Conservation (phyloP, 2,797 vertebrate genomes). For the Gymnodraco acuticeps region DNA sequence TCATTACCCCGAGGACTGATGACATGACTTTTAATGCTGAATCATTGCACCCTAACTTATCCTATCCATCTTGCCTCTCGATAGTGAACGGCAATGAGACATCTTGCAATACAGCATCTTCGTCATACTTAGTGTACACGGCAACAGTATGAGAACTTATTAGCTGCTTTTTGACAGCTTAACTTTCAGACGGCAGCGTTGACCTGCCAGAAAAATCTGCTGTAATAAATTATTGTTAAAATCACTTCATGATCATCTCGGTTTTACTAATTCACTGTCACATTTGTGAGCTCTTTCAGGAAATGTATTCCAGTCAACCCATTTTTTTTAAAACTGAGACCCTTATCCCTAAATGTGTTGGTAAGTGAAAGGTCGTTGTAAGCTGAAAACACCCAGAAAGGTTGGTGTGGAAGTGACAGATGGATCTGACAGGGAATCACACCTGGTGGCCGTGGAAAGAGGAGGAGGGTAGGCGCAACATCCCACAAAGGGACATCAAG, state of each 20-base stretch:
- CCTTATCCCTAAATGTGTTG: slow-evolving; percentile 11
- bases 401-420: slow-evolving; percentile 51
- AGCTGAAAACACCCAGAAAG: slow-evolving; percentile 40
- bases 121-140: slow-evolving; percentile 35
- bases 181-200: not conserved
- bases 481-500: slow-evolving; percentile 38
- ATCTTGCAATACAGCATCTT: slow-evolving; percentile 33
- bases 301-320: not conserved
- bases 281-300: slow-evolving; percentile 12
- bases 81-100: slow-evolving; percentile 22
- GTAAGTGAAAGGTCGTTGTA: slow-evolving; percentile 27
- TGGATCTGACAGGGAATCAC: slow-evolving; percentile 64
- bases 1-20: slow-evolving; percentile 84
- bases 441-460: slow-evolving; percentile 20
- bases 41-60: slow-evolving; percentile 71
- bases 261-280: not conserved
- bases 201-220: not conserved
- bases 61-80: slow-evolving; percentile 58
- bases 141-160: slow-evolving; percentile 21
- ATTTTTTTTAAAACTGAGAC: slow-evolving; percentile 4
- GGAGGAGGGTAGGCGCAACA: slow-evolving; percentile 24
- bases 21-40: slow-evolving; percentile 85
- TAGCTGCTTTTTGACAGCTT: slow-evolving; percentile 21
- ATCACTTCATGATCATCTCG: not conserved
- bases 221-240: not conserved